Evolutionary conservation across 2,888 invertebrate genomes (phyloP), one percentile per base, ranked within the genome.

Genomic region (Nomada ferruginata): DNA sequence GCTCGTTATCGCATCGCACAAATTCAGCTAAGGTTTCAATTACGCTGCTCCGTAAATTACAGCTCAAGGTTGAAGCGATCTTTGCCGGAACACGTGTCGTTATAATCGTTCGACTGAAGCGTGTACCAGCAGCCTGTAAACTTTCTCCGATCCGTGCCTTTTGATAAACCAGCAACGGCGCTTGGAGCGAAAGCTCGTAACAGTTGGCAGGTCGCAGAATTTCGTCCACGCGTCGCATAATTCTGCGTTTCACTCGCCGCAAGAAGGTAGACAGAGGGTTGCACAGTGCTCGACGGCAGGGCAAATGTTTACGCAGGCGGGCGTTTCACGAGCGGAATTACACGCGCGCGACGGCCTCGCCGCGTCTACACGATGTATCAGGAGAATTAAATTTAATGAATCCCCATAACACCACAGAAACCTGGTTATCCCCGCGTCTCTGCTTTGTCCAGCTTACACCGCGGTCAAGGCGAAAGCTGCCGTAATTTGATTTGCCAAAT

Each of bases 381-480:
- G 59, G 66, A 57, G 84, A 83, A 84, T 84, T 83, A 76, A 83
- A 79, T 84, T 83, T 79, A 84, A 84, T 59, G 76, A 84, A 83
- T 83, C 76, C 72, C 69, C 69, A n/a, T 73, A 75, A 83, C 63
- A 42, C 68, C 42, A 15, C 20, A 5, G 23, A 52, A 71, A 47
- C 59, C 63, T 75, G 66, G 81, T 82, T 82, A 82, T 71, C 76
- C 70, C 23, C 18, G 52, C 18, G 11, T 52, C 1, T 20, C 53
- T n/a, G 57, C 64, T 79, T 64, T 65, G 75, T 72, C 64, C 83
- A 23, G 60, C 79, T 75, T 72, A 65, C 47, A 36, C 74, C 44
- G 72, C 29, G 78, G 57, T 59, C 47, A 81, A 76, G 81, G 82
- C 71, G 81, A 76, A 59, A 82, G 70, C 75, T 57, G 71, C 18